These are phyloP conservation scores for Nothocercus julius DNA, from an alignment of 2,113 vertebrate genomes.

Conservation along the genomic window DNA sequence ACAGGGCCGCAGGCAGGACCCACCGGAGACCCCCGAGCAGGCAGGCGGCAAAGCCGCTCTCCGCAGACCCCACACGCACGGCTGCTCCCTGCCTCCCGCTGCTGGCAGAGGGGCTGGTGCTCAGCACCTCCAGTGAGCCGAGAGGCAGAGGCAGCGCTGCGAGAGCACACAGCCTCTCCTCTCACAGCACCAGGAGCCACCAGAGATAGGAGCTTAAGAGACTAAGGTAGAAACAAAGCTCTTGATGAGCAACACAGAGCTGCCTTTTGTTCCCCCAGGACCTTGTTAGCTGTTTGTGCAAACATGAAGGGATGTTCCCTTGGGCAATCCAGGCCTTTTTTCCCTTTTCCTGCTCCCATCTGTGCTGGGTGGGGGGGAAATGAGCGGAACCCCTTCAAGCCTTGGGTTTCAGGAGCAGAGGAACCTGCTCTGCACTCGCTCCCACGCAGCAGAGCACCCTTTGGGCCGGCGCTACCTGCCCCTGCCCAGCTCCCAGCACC, in stretches of 20 bases:
- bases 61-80: not conserved
- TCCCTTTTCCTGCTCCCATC: not conserved
- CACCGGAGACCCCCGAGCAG: not conserved
- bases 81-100: not conserved
- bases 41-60: not conserved
- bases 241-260: not conserved
- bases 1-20: fast-evolving
- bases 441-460: too few relatives aligned
- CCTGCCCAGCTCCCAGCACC: too few relatives aligned
- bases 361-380: not conserved
- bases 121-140: not conserved
- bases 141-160: not conserved
- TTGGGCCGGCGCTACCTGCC: too few relatives aligned
- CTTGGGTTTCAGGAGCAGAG: too few relatives aligned
- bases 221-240: not conserved
- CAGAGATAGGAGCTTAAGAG: not conserved
- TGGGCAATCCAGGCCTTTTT: not conserved
- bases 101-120: not conserved
- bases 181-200: not conserved
- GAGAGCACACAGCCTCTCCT: not conserved
- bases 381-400: not conserved
- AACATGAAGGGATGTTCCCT: fast-evolving
- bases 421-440: too few relatives aligned
- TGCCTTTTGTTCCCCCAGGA: not conserved
- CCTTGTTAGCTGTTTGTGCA: fast-evolving